Conservation (phyloP, 23 tunicate genomes). For the Aplidium turbinatum region DNA sequence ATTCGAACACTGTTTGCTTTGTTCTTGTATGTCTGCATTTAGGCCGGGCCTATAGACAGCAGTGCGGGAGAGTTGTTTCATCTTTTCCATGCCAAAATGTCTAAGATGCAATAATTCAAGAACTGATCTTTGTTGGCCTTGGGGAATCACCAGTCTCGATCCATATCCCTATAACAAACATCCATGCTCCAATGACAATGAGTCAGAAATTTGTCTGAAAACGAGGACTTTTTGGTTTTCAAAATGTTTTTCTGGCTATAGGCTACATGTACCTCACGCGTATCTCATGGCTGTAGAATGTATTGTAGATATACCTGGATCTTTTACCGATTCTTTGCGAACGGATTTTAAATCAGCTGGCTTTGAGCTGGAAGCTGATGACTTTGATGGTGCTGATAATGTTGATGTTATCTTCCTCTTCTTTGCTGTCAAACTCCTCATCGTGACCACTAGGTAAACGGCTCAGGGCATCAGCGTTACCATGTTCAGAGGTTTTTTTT, state of each 20-base stretch:
- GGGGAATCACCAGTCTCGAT: slow-evolving; percentile 1
- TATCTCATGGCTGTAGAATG: background rate
- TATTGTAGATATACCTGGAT: background rate
- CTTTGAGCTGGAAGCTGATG: no score
- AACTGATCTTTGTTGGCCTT: no score
- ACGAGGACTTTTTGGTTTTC: background rate
- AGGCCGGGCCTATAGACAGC: background rate
- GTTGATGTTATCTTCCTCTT: background rate
- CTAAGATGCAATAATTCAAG: background rate
- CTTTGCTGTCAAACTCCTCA: background rate
- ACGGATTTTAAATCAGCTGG: background rate
- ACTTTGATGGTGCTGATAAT: background rate
- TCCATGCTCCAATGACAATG: no score
- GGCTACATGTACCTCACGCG: background rate
- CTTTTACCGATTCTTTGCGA: no score
- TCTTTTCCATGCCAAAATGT: slow-evolving; percentile 9
- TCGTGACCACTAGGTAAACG: no score
- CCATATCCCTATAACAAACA: no score
- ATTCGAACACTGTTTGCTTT: background rate
- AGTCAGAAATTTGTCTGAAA: background rate
- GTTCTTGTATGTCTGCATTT: background rate
- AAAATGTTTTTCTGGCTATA: background rate
- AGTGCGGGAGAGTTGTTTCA: background rate
- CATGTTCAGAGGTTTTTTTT: no score
- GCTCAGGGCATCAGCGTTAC: no score